These are phyloP conservation scores for Menura novaehollandiae DNA, from an alignment of 2,113 vertebrate genomes.

Conservation along the genomic window DNA sequence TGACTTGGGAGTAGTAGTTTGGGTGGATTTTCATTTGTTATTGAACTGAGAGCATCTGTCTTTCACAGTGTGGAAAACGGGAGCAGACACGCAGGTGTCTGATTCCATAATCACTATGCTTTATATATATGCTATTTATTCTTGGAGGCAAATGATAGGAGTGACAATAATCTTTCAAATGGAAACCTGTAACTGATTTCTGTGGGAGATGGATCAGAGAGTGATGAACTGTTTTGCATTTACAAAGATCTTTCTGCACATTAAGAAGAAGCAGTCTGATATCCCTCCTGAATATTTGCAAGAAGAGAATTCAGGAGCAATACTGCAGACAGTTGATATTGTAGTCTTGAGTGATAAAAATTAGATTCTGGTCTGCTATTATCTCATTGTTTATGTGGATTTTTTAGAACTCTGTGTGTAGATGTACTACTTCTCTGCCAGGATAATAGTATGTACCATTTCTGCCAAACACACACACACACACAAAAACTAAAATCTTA, in stretches of 20 bases:
- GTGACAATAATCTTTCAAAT: background rate
- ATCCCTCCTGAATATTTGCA: background rate
- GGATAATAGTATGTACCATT: background rate
- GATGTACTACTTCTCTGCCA: background rate
- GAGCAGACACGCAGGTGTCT: background rate
- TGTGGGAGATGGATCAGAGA: background rate
- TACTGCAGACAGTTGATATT: background rate
- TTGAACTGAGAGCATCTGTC: background rate
- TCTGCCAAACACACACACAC: background rate
- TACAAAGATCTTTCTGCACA: background rate
- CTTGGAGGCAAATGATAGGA: background rate
- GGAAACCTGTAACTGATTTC: background rate
- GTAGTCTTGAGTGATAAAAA: background rate
- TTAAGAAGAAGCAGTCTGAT: background rate
- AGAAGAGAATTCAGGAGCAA: background rate
- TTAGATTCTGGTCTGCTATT: background rate
- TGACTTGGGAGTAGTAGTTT: background rate
- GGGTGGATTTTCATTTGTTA: background rate
- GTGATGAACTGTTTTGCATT: background rate
- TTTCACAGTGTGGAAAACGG: background rate
- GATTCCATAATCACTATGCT: background rate
- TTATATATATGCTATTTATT: background rate
- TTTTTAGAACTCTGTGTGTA: background rate
- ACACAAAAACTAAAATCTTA: background rate
- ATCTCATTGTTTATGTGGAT: background rate